Evolutionary conservation across 2,113 vertebrate genomes (phyloP).

Genomic region (Myocastor coypus): DNA sequence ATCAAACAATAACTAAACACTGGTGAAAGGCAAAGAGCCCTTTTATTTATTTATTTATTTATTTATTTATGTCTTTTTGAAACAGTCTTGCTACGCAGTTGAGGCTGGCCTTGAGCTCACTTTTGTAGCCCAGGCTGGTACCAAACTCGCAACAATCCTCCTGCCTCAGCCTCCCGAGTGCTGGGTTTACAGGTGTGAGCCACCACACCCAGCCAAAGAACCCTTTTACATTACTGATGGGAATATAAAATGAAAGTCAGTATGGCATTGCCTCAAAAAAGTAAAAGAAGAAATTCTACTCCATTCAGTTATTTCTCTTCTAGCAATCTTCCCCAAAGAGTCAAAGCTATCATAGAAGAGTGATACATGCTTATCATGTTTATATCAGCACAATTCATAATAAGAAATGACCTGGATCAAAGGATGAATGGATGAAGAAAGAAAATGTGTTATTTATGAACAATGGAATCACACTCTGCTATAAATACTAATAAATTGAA

Average conservation of each 20-base stretch:
- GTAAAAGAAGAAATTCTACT: background rate
- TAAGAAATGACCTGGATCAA: background rate
- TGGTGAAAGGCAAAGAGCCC: background rate
- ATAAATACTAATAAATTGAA: background rate
- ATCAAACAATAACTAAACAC: background rate
- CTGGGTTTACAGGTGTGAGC: too few species aligned
- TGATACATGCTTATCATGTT: background rate
- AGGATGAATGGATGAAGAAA: background rate
- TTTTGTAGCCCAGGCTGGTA: too few species aligned
- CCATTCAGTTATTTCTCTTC: background rate
- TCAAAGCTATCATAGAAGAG: background rate
- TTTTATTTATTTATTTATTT: too few species aligned
- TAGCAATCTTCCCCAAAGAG: background rate
- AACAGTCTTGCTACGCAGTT: too few species aligned
- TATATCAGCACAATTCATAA: background rate
- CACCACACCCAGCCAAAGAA: too few species aligned
- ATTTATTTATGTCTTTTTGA: too few species aligned
- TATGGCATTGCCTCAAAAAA: background rate
- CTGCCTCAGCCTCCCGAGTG: too few species aligned
- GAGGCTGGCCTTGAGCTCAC: too few species aligned
- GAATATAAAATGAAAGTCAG: background rate
- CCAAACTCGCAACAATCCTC: too few species aligned
- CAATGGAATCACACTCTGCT: background rate
- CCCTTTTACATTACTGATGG: background rate
- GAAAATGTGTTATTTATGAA: background rate